phyloP scores from a whole-genome alignment of 2,888 invertebrate genomes.

The Sinhomidia bicolor region DNA sequence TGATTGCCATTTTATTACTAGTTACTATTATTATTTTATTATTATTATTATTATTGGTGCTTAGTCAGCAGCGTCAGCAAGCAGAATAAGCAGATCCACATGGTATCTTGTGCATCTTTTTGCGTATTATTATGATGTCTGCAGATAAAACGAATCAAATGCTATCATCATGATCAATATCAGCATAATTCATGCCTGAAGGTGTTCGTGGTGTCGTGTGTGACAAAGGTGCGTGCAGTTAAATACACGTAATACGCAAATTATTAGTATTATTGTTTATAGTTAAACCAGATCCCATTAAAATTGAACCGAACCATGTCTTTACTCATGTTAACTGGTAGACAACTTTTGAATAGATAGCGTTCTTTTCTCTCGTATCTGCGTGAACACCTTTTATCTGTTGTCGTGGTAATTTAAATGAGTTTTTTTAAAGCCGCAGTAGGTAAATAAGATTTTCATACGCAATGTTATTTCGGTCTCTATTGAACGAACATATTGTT shows the following conservation, averaged over 20 bases:
- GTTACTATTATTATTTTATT: constrained; percentile 14
- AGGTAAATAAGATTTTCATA: too few species aligned
- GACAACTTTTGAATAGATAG: too few species aligned
- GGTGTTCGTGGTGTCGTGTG: constrained; percentile 50
- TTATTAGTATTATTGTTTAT: not conserved
- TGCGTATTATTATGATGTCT: not conserved
- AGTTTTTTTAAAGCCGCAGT: too few species aligned
- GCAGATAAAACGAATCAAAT: not conserved
- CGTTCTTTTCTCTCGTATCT: too few species aligned
- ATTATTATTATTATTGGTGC: not conserved
- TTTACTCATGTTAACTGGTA: not conserved
- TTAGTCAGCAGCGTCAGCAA: too few species aligned
- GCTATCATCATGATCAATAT: not conserved
- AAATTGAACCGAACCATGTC: not conserved
- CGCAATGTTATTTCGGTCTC: too few species aligned
- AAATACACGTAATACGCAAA: constrained; percentile 21
- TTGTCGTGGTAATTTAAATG: too few species aligned
- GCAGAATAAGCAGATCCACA: too few species aligned
- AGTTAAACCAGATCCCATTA: not conserved
- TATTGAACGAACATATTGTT: too few species aligned
- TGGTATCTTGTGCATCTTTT: not conserved
- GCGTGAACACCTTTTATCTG: too few species aligned
- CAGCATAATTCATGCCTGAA: constrained; percentile 38
- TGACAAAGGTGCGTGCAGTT: constrained; percentile 46
- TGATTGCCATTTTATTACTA: constrained; percentile 28